Percentiles rank a stretch among this genome's conserved stretches.
phyloP scores from a whole-genome alignment of 2,797 vertebrate species.

The Nyctalus aviator region DNA sequence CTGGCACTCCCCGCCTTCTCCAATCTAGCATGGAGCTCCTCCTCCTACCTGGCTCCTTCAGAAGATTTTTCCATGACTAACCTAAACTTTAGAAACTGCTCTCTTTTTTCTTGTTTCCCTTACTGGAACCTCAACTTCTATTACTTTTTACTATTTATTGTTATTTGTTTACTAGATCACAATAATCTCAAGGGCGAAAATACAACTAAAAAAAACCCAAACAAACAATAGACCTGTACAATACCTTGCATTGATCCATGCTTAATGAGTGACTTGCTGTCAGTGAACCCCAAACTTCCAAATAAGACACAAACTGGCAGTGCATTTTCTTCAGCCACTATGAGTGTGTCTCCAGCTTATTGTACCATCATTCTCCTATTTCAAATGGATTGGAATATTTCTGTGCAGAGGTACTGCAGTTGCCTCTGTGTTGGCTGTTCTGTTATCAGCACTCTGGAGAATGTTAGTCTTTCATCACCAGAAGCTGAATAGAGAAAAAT shows the following conservation, averaged over 20 bases:
- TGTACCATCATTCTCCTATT: neutral
- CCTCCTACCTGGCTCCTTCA: neutral
- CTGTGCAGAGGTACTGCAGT: neutral
- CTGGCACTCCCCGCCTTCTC: neutral
- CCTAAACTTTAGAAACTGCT: neutral
- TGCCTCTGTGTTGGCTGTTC: neutral
- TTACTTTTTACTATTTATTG: neutral
- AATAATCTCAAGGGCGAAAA: neutral
- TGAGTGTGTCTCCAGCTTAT: neutral
- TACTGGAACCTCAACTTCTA: neutral
- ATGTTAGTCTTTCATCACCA: slow-evolving; percentile 36
- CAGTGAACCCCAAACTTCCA: neutral
- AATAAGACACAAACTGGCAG: neutral
- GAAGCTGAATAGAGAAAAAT: slow-evolving; percentile 55
- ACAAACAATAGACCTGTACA: neutral
- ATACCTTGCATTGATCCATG: neutral
- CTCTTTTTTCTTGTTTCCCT: neutral
- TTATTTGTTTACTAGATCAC: neutral
- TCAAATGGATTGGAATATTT: neutral
- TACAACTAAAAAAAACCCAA: neutral
- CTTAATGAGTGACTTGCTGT: neutral
- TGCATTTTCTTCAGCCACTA: neutral
- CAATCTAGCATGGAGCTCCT: neutral
- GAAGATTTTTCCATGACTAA: neutral
- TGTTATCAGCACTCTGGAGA: neutral